Base-by-base conservation (phyloP, 2,888 invertebrate genomes). In the Phortica okadai region DNA sequence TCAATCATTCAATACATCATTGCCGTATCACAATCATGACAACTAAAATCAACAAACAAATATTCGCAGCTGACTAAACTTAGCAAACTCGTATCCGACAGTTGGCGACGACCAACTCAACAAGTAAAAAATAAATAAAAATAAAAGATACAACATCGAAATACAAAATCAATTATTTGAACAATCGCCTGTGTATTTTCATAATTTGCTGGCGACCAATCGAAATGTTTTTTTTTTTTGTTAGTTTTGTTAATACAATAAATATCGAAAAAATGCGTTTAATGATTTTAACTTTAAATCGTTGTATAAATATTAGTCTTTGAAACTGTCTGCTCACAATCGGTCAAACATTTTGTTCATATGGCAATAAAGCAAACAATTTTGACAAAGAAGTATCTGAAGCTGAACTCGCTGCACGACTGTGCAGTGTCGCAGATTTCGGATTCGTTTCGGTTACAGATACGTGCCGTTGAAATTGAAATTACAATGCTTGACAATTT, bases 391-490 rank as follows among this genome's bases (percentile, higher is more conserved):
- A 45, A 69, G 44, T n/a, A 67, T 67, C 67, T 67, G 21, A 67
- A 67, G 42, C n/a, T 6, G 41, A 67, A 42, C n/a, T n/a, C 69
- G 45, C 25, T 69, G 69, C 69, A 44, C 44, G 42, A 69, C 25
- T 33, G 14, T 1, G 33, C 64, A n/a, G 14, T 33, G 33, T 64
- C 41, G 14, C 41, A 64, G 25, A 62, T 25, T 62, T 10, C 21
- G 25, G 25, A 62, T 62, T 16, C 56, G 16, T 56, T 56, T 56
- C 5, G 14, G n/a, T 16, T 56, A 56, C 66, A 42, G 41, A 42
- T 42, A n/a, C 64, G 50, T 69, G 50, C 45, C 16, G 44, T 69
- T 45, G 41, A 69, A 69, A 69, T 69, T 69, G 69, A 69, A 69
- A 45, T 50, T 45, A 69, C 21, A 69, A 50, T 45, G 45, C 10